Base-by-base conservation (phyloP, 2,113 vertebrate genomes). In the Cervus canadensis region DNA sequence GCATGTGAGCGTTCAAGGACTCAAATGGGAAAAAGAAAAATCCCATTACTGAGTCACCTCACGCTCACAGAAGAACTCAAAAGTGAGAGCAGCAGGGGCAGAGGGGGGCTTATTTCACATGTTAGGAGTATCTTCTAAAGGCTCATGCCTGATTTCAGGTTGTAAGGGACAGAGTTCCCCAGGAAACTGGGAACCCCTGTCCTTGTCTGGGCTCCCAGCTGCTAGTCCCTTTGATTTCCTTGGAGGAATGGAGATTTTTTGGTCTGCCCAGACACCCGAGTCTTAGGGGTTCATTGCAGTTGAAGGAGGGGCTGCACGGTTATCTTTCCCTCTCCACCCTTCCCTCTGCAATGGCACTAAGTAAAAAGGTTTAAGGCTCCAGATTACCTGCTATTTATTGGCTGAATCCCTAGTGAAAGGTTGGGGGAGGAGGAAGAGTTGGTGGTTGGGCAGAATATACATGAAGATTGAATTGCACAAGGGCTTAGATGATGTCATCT, bases 81-180 rank as follows among this genome's bases (percentile, higher is more conserved):
- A 97, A 97, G 56, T 36, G 26, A 87, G 83, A 45, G 74, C 59
- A 88, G 57, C 89, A 59, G 64, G 13, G 81, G 25, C 50, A 84
- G 59, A 87, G 78, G 64, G 74, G 43, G 81, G 79, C 67, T 97
- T 95, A 45, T 92, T 94, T 96, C 64, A 17, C 67, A 25, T 1
- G 1, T 40, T 91, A 88, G 89, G 96, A 93, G 67, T 50, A 92
- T 13, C 30, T 91, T 94, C 83, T 93, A 81, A 84, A 84, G n/a
- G 50, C 50, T 90, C 10, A 5, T 91, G 21, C 83, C 21, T 91
- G 48, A 92, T 93, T 19, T 67, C 8, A 79, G 2, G 15, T 5
- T 64, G 28, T n/a, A n/a, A 94, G 48, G 86, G 5, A 15, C 71
- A 85, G 67, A 89, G 76, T 59, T 48, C 19, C 8, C 21, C 45